phyloP scores from a whole-genome alignment of 2,888 invertebrate genomes.

The Orthosia incerta region DNA sequence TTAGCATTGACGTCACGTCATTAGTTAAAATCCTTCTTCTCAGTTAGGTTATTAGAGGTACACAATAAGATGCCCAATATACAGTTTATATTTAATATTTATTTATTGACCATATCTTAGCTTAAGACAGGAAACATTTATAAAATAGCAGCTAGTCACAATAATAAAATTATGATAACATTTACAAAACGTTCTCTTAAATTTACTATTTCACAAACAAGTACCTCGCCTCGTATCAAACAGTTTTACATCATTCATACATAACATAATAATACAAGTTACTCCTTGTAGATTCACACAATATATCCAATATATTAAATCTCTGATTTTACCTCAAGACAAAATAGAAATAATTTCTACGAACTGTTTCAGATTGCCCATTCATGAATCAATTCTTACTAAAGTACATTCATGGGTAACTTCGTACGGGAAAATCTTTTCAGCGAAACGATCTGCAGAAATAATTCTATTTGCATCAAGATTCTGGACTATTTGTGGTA shows the following conservation, averaged over 20 bases:
- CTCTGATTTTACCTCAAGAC: constrained; percentile 1
- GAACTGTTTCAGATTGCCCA: constrained; percentile 5
- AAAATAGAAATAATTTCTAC: constrained; percentile 18
- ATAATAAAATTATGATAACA: constrained; percentile 88
- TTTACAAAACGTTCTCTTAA: constrained; percentile 81
- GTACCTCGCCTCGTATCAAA: constrained; percentile 73
- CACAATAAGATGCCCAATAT: constrained; percentile 40
- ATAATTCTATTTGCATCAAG: constrained; percentile 18
- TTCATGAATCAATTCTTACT: constrained; percentile 24
- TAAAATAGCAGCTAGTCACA: constrained; percentile 89
- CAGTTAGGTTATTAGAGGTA: neutral
- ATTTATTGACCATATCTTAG: constrained; percentile 88
- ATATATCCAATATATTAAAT: constrained; percentile 17
- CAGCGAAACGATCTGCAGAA: constrained; percentile 26
- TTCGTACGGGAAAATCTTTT: constrained; percentile 31
- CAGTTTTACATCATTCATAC: constrained; percentile 36
- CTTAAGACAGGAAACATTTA: constrained; percentile 89
- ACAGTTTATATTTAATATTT: constrained; percentile 82
- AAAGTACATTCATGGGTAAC: constrained; percentile 9
- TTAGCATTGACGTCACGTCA: constrained; percentile 6
- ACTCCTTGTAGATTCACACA: constrained; percentile 32
- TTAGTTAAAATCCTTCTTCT: constrained; percentile 4
- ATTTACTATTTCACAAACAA: constrained; percentile 74
- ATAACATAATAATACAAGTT: neutral
- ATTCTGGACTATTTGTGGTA: constrained; percentile 2